A percentile compares a stretch with the other conserved stretches of the same genome.
Evolutionary conservation across 2,113 vertebrate species (phyloP).

Genomic region (Pituophis catenifer): DNA sequence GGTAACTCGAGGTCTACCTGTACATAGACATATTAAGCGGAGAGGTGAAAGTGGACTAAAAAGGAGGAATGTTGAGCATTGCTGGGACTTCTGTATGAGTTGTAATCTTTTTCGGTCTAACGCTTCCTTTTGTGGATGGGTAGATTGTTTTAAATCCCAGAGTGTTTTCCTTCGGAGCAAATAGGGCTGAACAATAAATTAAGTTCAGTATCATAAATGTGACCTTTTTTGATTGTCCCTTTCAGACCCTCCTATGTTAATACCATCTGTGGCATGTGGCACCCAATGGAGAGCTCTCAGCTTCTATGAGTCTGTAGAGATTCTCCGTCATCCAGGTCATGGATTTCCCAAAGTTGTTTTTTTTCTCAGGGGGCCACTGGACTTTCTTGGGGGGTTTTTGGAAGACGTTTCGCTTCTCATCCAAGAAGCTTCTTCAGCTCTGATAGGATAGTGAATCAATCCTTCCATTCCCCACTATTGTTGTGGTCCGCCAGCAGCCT

Average conservation of each 20-base stretch:
- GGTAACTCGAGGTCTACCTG: not conserved
- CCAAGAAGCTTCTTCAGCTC: too few relatives aligned
- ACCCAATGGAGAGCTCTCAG: not conserved
- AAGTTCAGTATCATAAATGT: not conserved
- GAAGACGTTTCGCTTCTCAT: too few relatives aligned
- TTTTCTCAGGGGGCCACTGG: too few relatives aligned
- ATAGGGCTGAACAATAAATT: not conserved
- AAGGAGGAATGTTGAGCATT: not conserved
- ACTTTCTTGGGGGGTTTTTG: too few relatives aligned
- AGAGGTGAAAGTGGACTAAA: not conserved
- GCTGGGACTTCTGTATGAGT: not conserved
- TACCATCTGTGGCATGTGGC: not conserved
- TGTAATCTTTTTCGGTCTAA: not conserved
- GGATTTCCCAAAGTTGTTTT: too few relatives aligned
- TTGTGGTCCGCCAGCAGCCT: too few relatives aligned
- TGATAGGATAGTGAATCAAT: too few relatives aligned
- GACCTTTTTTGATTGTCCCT: not conserved
- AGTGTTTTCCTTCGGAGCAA: not conserved
- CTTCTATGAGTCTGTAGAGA: too few relatives aligned
- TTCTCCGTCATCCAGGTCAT: too few relatives aligned
- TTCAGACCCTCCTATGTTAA: not conserved
- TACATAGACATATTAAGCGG: rapidly evolving
- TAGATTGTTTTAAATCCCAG: not conserved
- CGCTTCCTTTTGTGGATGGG: not conserved
- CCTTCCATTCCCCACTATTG: too few relatives aligned